Conservation (phyloP, 2,888 invertebrate genomes). For the Ophion obscuratus region DNA sequence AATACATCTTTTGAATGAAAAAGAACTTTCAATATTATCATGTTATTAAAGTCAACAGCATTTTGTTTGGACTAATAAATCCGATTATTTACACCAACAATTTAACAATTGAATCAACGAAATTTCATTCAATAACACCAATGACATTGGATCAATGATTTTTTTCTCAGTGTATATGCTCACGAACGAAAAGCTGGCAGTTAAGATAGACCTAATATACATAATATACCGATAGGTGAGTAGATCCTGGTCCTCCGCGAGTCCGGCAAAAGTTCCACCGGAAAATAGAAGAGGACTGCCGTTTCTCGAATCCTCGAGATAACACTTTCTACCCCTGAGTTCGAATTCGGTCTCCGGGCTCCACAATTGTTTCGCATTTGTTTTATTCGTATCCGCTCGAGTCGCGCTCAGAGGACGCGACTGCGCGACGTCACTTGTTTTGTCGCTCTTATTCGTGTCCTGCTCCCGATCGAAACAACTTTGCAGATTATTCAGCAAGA, state of each 20-base stretch:
- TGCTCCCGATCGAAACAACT: conserved; percentile 82
- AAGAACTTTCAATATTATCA: too few relatives aligned
- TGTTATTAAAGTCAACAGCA: too few relatives aligned
- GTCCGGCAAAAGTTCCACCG: conserved; percentile 77
- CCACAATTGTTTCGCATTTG: conserved; percentile 63
- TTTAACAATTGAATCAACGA: too few relatives aligned
- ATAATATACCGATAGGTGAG: conserved; percentile 76
- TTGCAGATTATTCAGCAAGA: conserved; percentile 79
- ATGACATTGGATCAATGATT: too few relatives aligned
- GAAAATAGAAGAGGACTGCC: conserved; percentile 77
- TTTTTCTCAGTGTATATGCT: too few relatives aligned
- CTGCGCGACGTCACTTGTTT: conserved; percentile 42
- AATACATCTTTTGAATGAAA: too few relatives aligned
- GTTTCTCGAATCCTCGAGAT: conserved; percentile 77
- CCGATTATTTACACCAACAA: too few relatives aligned
- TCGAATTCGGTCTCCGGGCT: conserved; percentile 71
- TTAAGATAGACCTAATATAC: background rate
- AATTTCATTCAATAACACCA: too few relatives aligned
- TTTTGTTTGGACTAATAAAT: too few relatives aligned
- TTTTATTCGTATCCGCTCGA: conserved; percentile 51
- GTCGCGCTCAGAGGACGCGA: conserved; percentile 39
- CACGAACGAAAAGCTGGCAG: too few relatives aligned
- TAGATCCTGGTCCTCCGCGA: conserved; percentile 80
- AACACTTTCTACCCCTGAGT: conserved; percentile 80
- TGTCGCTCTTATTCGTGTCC: conserved; percentile 49